Base-by-base conservation (phyloP, 1,140 invertebrate genomes). In the Drosophila kepulauana region DNA sequence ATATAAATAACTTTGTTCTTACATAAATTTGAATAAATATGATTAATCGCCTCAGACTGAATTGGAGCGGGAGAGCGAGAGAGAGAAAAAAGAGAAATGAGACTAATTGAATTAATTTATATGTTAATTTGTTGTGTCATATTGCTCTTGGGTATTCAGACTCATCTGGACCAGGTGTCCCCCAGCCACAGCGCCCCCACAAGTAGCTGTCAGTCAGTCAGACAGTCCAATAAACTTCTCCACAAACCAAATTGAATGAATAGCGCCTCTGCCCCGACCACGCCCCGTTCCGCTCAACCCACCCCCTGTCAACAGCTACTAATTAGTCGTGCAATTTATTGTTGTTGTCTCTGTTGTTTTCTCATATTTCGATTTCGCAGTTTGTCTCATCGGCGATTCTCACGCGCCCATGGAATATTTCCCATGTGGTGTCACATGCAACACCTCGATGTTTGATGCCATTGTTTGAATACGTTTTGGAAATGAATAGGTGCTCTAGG, bases 41-140 rank as follows among this genome's bases (percentile, higher is more conserved):
- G 20, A 56, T 63, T 63, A 69, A 71, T 74, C n/a, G 62, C 30
- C n/a, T 51, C 28, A 25, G 49, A 64, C 46, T 43, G 49, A 51
- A 59, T 51, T 56, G 75, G 59, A 80, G 57, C 56, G 35, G 20
- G 15, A 41, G 54, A 33, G 4, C 7, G 8, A 45, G 11, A 25
- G 13, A 13, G 3, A 15, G 25, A 16, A 56, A 56, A 11, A 13
- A 57, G 30, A 45, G 66, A 74, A 66, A 63, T 66, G n/a, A 11
- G 43, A 76, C 63, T 81, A 81, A 81, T 81, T 80, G 72, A 80
- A 81, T 81, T 81, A 68, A 81, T 81, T 81, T 62, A 52, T 76
- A 81, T 81, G 78, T 35, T 81, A 81, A 81, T 81, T 80, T 65
- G 5, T 75, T 30, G 25, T 65, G 20, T 16, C 58, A 57, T 28